These are phyloP conservation scores for Anastrepha obliqua DNA, from an alignment of 1,140 invertebrate genomes.

Conservation along the genomic window DNA sequence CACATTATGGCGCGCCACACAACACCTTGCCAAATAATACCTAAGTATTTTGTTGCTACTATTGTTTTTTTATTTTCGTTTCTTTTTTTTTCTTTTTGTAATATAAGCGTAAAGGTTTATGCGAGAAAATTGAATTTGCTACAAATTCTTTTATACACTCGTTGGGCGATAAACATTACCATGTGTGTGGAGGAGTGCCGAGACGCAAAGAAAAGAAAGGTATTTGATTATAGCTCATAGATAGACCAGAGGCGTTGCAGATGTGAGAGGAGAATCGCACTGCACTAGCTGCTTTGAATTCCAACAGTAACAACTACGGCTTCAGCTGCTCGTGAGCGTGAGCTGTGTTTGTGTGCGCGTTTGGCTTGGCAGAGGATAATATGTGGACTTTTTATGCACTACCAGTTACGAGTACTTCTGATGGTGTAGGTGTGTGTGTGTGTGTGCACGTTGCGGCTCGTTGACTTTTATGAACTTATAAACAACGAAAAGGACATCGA, in stretches of 20 bases:
- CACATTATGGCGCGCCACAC: slow-evolving; percentile 66
- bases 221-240: not conserved
- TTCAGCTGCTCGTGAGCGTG: not conserved
- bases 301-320: not conserved
- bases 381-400: slow-evolving; percentile 46
- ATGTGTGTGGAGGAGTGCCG: not conserved
- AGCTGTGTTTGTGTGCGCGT: not conserved
- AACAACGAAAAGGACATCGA: slow-evolving; percentile 63
- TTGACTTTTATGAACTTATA: slow-evolving; percentile 74
- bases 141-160: slow-evolving; percentile 52
- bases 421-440: not conserved
- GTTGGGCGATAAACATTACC: slow-evolving; percentile 22
- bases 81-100: too few relatives aligned
- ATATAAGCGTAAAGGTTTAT: not conserved
- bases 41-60: not conserved
- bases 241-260: not conserved
- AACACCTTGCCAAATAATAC: slow-evolving; percentile 59
- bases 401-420: not conserved
- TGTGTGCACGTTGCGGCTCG: slow-evolving; percentile 59
- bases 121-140: slow-evolving; percentile 69
- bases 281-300: not conserved
- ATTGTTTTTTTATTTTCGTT: not conserved
- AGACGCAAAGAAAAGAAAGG: not conserved
- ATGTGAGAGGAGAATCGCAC: not conserved
- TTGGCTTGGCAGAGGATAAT: slow-evolving; percentile 7